Percentiles rank a stretch among this genome's conserved stretches.
These are phyloP conservation scores for Arrhamphus sclerolepis DNA, from an alignment of 2,797 vertebrate genomes.

Conservation along the genomic window DNA sequence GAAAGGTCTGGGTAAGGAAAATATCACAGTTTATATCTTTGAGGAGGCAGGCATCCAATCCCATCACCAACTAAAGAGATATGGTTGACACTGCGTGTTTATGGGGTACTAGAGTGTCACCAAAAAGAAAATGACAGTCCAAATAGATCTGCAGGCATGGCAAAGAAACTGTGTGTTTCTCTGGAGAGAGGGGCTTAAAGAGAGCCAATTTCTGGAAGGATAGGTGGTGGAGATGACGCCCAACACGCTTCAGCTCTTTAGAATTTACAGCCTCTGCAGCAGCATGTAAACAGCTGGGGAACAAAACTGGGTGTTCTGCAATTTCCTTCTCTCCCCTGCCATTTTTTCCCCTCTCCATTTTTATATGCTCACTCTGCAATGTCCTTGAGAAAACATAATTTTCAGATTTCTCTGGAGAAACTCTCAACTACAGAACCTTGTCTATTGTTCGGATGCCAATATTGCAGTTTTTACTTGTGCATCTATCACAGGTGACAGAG, in stretches of 20 bases:
- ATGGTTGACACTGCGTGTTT: conserved; percentile 64
- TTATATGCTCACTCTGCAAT: conserved; percentile 62
- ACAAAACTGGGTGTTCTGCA: conserved; percentile 67
- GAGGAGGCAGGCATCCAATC: conserved; percentile 58
- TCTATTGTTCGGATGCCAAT: conserved; percentile 76
- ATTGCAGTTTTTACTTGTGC: conserved; percentile 68
- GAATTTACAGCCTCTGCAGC: conserved; percentile 80
- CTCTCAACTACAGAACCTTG: conserved; percentile 66
- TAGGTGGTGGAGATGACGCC: conserved; percentile 69
- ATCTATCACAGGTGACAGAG: conserved; percentile 74
- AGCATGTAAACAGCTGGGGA: conserved; percentile 72
- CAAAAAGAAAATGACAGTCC: conserved; percentile 64
- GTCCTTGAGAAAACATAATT: conserved; percentile 77
- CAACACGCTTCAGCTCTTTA: conserved; percentile 72
- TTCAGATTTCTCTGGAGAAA: conserved; percentile 80
- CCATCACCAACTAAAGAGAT: conserved; percentile 63
- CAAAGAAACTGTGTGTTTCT: conserved; percentile 59
- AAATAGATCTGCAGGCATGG: conserved; percentile 50
- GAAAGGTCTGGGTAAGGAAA: conserved; percentile 47
- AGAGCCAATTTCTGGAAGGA: conserved; percentile 75
- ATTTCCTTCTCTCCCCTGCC: conserved; percentile 49
- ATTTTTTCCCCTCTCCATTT: conserved; percentile 3
- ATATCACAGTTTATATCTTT: conserved; percentile 67
- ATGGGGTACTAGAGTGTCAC: conserved; percentile 63
- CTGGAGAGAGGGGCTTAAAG: conserved; percentile 58